Percentiles rank a stretch among this genome's conserved stretches.
Evolutionary conservation across 1,140 invertebrate genomes (phyloP).

Genomic region (Diploscapter pachys): DNA sequence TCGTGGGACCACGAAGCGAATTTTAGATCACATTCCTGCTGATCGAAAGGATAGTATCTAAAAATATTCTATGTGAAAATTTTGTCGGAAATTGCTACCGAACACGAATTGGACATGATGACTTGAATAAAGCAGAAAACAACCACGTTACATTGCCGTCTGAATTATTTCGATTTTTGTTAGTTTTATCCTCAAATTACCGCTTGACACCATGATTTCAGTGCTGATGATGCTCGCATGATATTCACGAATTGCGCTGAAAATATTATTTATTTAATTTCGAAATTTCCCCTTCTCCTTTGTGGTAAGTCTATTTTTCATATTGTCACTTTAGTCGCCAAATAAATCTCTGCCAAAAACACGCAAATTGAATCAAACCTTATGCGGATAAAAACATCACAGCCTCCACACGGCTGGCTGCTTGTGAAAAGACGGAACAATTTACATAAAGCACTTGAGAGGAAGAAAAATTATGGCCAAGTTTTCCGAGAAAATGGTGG

Average conservation of each 20-base stretch:
- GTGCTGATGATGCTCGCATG: constrained; percentile 54
- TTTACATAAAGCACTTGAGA: not conserved
- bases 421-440: not conserved
- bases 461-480: too few species aligned
- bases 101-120: constrained; percentile 63
- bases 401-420: not conserved
- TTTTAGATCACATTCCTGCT: constrained; percentile 57
- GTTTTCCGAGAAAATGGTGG: too few species aligned
- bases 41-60: constrained; percentile 63
- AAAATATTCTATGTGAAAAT: too few species aligned
- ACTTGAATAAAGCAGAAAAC: constrained; percentile 63
- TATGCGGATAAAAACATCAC: not conserved
- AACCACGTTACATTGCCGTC: constrained; percentile 65
- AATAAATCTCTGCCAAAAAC: not conserved
- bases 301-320: too few species aligned
- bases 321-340: not conserved
- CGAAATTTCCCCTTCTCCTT: not conserved
- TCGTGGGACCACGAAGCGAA: constrained; percentile 52
- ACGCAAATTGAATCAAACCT: not conserved
- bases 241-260: constrained; percentile 45
- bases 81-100: constrained; percentile 35
- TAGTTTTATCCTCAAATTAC: too few species aligned
- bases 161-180: not conserved
- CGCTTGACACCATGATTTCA: constrained; percentile 61
- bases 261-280: constrained; percentile 15